Evolutionary conservation across 2,888 invertebrate genomes (phyloP), one percentile per base, ranked within the genome.

Genomic region (Xylota segnis): DNA sequence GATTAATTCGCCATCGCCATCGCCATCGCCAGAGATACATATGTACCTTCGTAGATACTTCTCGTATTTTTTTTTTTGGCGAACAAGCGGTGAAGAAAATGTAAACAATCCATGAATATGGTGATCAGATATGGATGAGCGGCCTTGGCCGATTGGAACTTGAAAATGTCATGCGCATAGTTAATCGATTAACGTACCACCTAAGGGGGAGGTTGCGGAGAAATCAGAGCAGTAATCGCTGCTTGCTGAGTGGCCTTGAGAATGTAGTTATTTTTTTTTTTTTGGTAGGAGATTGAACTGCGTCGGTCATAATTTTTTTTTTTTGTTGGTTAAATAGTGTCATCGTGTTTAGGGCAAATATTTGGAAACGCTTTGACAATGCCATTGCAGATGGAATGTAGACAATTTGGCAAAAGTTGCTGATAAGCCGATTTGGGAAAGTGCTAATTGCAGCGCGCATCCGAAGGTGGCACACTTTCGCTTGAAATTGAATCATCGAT

Each of bases 51-150:
- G 10, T 58, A 9, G n/a, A 37, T 58, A 37, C 9, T 58, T 16
- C n/a, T n/a, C n/a, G n/a, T n/a, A n/a, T 16, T 34, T 34, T 40
- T 12, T n/a, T 3, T 58, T 37, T 37, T 37, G 4, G 34, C 34
- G 9, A 34, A 12, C 12, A 29, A 37, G 6, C 43, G 61, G 32
- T 9, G 37, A 32, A 37, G 29, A 63, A 68, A 68, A 7, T 43
- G 75, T 75, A 54, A 75, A 75, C 45, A 75, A 65, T 75, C 65
- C 37, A 75, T 75, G 65, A 65, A 65, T 65, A 75, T 40, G 65
- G 65, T 54, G 63, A 63, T 74, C 32, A 74, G 45, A 65, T 56
- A 47, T 45, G 75, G 75, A 75, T 56, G 45, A 37, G 65, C 37
- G 65, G n/a, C 75, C 75, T 75, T 65, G 75, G 75, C 16, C 47